phyloP scores from a whole-genome alignment of 1,140 invertebrate genomes.

The Orchestia grillus region DNA sequence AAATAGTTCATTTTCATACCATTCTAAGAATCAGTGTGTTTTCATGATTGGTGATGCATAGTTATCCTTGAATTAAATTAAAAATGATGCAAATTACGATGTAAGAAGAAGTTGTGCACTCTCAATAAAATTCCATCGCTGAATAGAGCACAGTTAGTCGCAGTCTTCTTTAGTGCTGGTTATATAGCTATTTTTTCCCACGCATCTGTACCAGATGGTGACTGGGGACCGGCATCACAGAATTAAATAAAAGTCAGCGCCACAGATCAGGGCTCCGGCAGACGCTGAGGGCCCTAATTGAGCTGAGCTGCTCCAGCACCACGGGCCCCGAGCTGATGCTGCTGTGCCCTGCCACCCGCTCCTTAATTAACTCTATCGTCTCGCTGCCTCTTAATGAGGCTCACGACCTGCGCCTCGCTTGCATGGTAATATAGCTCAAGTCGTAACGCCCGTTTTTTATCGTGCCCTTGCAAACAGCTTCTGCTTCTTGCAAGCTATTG shows the following conservation, averaged over 20 bases:
- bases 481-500: not conserved
- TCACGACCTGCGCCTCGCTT: not conserved
- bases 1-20: not conserved
- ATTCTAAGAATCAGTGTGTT: not conserved
- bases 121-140: not conserved
- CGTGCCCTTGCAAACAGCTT: not conserved
- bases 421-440: not conserved
- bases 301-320: not conserved
- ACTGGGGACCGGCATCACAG: not conserved
- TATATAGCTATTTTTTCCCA: not conserved
- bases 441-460: not conserved
- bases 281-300: not conserved
- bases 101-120: not conserved
- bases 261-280: not conserved
- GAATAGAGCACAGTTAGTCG: not conserved
- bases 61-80: not conserved
- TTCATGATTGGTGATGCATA: not conserved
- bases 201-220: not conserved
- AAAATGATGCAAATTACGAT: not conserved
- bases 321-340: not conserved
- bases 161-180: not conserved
- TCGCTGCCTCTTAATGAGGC: not conserved
- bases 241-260: not conserved
- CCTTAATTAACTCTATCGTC: not conserved
- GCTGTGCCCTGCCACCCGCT: not conserved